A percentile compares a stretch with the other conserved stretches of the same genome.
These are phyloP conservation scores for Labeo rohita DNA, from an alignment of 2,113 vertebrate genomes.

Conservation along the genomic window DNA sequence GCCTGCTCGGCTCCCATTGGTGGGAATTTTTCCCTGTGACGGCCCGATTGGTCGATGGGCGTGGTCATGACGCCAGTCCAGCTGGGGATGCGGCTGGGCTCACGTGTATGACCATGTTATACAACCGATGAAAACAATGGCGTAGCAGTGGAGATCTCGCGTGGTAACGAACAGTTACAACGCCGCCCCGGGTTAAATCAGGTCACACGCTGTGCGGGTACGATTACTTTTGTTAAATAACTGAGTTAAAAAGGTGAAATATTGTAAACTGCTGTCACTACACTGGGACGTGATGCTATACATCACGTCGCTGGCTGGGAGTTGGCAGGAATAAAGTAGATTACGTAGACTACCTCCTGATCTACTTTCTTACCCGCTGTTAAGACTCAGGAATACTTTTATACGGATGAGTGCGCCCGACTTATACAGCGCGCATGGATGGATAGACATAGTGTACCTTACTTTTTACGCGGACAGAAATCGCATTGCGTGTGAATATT, in stretches of 20 bases:
- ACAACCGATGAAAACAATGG: conserved; percentile 61
- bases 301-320: no score
- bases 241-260: neutral
- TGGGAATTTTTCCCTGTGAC: neutral
- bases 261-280: neutral
- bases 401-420: neutral
- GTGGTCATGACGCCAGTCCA: neutral
- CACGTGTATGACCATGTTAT: conserved; percentile 78
- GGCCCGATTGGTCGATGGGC: conserved; percentile 53
- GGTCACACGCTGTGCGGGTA: neutral
- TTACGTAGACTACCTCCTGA: neutral
- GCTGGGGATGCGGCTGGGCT: conserved; percentile 39
- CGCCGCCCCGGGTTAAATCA: neutral
- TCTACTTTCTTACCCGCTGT: neutral
- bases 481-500: neutral
- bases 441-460: no score
- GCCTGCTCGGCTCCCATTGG: conserved; percentile 66
- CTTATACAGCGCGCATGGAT: neutral
- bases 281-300: neutral
- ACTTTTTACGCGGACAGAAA: neutral
- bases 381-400: neutral
- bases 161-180: neutral
- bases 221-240: neutral
- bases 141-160: neutral
- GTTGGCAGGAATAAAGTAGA: neutral